Conservation (phyloP, 2,797 vertebrate genomes). For the Bradypodion pumilum region DNA sequence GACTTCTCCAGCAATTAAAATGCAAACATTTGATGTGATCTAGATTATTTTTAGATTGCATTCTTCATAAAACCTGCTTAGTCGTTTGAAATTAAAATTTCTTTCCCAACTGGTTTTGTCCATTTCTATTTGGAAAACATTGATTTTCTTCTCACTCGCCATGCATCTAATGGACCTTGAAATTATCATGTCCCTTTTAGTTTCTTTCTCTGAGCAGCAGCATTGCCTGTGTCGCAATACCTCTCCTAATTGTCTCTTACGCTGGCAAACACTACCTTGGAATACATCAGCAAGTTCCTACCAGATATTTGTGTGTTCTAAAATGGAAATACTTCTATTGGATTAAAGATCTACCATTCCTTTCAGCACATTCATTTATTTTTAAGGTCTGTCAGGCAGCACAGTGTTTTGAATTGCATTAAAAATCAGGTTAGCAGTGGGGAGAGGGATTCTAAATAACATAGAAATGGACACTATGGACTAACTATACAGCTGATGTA, state of each 20-base stretch:
- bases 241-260: slow-evolving; percentile 15
- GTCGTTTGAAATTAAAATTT: slow-evolving; percentile 63
- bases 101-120: slow-evolving; percentile 49
- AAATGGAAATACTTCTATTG: background rate
- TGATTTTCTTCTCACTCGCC: slow-evolving; percentile 52
- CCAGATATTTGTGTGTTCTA: background rate
- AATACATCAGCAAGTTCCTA: background rate
- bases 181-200: slow-evolving; percentile 44
- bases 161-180: slow-evolving; percentile 63
- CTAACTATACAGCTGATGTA: slow-evolving; percentile 1
- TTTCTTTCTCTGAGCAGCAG: slow-evolving; percentile 33
- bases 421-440: background rate
- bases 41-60: slow-evolving; percentile 45
- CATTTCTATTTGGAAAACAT: slow-evolving; percentile 49
- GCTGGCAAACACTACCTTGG: slow-evolving; percentile 23
- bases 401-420: background rate
- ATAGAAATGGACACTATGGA: background rate
- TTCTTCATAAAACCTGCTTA: slow-evolving; percentile 59
- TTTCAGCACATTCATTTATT: background rate
- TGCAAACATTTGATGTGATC: background rate
- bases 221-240: slow-evolving; percentile 1
- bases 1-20: background rate
- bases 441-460: background rate
- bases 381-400: background rate
- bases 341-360: background rate